Conservation (phyloP, 2,797 vertebrate genomes). For the Muscicapa striata region DNA sequence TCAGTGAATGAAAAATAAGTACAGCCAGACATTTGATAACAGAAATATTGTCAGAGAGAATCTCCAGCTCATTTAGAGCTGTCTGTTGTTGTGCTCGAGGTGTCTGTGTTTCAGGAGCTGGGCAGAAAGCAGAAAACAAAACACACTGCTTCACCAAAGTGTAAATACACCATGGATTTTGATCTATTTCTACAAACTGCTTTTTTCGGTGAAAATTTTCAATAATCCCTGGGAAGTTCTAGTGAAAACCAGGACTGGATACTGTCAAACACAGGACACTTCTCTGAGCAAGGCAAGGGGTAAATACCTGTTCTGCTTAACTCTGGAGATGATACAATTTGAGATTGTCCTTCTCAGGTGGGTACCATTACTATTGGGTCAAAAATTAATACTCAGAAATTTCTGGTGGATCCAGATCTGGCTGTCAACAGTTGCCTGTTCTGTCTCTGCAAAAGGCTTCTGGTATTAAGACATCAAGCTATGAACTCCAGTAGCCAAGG, state of each 20-base stretch:
- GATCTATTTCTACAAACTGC: not conserved
- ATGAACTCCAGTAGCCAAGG: not conserved
- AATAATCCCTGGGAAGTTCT: not conserved
- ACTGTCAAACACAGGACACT: not conserved
- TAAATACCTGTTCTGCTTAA: not conserved
- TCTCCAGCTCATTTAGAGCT: not conserved
- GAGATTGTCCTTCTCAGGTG: not conserved
- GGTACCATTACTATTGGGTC: accelerated
- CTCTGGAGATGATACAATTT: not conserved
- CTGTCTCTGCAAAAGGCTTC: not conserved
- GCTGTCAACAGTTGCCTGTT: not conserved
- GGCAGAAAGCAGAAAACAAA: not conserved
- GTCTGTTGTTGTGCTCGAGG: not conserved
- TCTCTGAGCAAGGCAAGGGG: not conserved
- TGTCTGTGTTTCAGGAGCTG: not conserved
- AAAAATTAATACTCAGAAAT: not conserved
- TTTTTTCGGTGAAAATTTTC: not conserved
- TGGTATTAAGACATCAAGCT: conserved; percentile 38
- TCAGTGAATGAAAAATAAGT: conserved; percentile 33
- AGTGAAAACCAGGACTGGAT: not conserved
- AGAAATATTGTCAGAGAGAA: conserved; percentile 40
- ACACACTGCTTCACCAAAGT: not conserved
- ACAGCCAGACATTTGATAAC: conserved; percentile 12
- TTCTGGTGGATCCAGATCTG: not conserved
- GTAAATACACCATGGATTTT: not conserved